phyloP scores from a whole-genome alignment of 2,888 invertebrate genomes.

The Linnaemya tessellans region DNA sequence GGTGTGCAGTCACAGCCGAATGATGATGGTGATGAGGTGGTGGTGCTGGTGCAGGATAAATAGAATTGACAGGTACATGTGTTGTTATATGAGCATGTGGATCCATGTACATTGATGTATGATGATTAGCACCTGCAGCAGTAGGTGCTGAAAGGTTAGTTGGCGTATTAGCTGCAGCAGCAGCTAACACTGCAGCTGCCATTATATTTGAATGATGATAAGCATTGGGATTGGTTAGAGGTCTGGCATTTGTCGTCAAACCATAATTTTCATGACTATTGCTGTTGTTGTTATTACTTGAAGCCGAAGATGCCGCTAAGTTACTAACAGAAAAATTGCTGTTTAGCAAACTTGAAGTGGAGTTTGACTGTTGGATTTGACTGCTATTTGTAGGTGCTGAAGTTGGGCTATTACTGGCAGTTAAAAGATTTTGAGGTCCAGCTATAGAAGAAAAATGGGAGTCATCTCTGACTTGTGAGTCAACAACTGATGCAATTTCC shows the following conservation, averaged over 20 bases:
- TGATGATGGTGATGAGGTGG: constrained; percentile 76
- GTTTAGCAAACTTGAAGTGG: constrained; percentile 74
- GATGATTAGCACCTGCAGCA: constrained; percentile 57
- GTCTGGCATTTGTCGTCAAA: constrained; percentile 45
- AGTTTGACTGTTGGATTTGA: constrained; percentile 52
- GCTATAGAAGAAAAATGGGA: constrained; percentile 43
- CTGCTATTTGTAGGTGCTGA: constrained; percentile 38
- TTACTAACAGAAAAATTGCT: constrained; percentile 84
- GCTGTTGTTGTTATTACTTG: constrained; percentile 51
- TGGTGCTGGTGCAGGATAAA: constrained; percentile 78
- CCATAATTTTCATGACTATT: constrained; percentile 71
- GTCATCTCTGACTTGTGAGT: constrained; percentile 34
- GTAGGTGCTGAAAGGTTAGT: constrained; percentile 62
- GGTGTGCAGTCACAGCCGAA: constrained; percentile 75
- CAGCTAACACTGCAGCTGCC: constrained; percentile 79
- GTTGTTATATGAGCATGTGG: constrained; percentile 79
- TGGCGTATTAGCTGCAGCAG: constrained; percentile 78
- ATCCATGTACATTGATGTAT: constrained; percentile 83
- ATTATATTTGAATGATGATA: constrained; percentile 83
- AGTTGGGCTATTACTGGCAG: constrained; percentile 37
- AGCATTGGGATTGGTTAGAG: constrained; percentile 70
- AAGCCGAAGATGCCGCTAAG: constrained; percentile 80
- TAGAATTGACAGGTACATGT: constrained; percentile 84
- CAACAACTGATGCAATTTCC: constrained; percentile 65
- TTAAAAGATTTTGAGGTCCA: constrained; percentile 41